phyloP scores from a whole-genome alignment of 2,113 vertebrate species.

The Tor tambroides region DNA sequence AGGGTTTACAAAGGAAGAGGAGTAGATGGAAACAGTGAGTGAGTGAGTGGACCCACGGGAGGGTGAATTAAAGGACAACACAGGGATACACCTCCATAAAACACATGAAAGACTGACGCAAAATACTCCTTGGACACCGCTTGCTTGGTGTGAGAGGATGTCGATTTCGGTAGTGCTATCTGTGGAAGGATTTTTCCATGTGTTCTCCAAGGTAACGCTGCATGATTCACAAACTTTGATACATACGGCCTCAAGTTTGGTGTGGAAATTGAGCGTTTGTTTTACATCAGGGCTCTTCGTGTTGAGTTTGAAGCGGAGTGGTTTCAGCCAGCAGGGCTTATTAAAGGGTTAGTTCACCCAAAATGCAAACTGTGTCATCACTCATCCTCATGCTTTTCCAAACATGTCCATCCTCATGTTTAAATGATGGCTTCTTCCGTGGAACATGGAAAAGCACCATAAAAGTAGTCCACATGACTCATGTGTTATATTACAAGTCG shows the following conservation, averaged over 20 bases:
- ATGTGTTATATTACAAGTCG: not conserved
- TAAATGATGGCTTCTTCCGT: not conserved
- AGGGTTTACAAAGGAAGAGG: not conserved
- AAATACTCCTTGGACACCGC: not conserved
- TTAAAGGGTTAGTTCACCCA: not conserved
- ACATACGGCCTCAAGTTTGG: too few species aligned
- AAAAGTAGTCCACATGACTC: not conserved
- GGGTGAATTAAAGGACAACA: conserved; percentile 39
- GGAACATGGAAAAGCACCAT: not conserved
- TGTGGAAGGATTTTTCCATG: not conserved
- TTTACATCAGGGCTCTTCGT: not conserved
- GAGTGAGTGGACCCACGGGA: conserved; percentile 28
- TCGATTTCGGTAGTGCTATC: not conserved
- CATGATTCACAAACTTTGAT: not conserved
- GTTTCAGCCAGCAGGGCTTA: not conserved
- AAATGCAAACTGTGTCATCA: conserved; percentile 9
- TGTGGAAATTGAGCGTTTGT: not conserved
- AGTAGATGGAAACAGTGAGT: conserved; percentile 17
- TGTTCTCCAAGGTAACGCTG: not conserved
- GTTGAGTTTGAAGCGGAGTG: not conserved
- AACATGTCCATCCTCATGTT: not conserved
- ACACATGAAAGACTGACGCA: not conserved
- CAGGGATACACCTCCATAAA: not conserved
- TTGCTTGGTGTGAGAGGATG: not conserved
- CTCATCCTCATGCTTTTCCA: not conserved